Conservation (phyloP, 2,888 invertebrate species). For the Melinaea marsaeus region DNA sequence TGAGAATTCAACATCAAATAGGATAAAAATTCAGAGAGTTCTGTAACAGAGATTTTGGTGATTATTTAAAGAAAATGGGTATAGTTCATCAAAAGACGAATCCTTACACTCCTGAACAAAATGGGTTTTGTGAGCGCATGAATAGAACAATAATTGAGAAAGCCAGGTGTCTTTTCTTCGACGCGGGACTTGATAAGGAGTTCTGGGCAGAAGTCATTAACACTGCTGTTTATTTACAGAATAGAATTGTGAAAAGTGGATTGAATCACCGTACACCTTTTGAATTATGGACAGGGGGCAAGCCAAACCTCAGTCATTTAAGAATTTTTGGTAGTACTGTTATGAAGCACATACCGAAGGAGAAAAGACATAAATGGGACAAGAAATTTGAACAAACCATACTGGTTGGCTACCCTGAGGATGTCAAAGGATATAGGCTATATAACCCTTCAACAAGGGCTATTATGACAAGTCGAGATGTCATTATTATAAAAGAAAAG, state of each 20-base stretch:
- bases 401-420: not conserved
- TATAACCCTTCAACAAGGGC: constrained; percentile 22
- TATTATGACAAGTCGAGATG: constrained; percentile 26
- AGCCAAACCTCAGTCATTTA: constrained; percentile 29
- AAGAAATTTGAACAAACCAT: too few species aligned
- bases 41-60: constrained; percentile 18
- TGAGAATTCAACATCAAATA: constrained; percentile 36
- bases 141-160: constrained; percentile 22
- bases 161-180: constrained; percentile 12
- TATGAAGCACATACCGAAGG: constrained; percentile 31
- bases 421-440: constrained; percentile 34
- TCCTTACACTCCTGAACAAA: constrained; percentile 37
- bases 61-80: constrained; percentile 27
- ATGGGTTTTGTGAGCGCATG: constrained; percentile 30
- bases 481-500: constrained; percentile 17
- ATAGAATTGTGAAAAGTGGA: constrained; percentile 7
- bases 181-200: not conserved
- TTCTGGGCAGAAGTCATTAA: too few species aligned
- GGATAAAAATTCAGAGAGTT: constrained; percentile 35
- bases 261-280: constrained; percentile 26
- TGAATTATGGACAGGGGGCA: constrained; percentile 28
- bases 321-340: constrained; percentile 18
- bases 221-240: too few species aligned
- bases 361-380: constrained; percentile 10
- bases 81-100: constrained; percentile 35